Percentiles rank a stretch among this genome's conserved stretches.
Conservation (phyloP, 2,888 invertebrate genomes). For the Eilema caniola region DNA sequence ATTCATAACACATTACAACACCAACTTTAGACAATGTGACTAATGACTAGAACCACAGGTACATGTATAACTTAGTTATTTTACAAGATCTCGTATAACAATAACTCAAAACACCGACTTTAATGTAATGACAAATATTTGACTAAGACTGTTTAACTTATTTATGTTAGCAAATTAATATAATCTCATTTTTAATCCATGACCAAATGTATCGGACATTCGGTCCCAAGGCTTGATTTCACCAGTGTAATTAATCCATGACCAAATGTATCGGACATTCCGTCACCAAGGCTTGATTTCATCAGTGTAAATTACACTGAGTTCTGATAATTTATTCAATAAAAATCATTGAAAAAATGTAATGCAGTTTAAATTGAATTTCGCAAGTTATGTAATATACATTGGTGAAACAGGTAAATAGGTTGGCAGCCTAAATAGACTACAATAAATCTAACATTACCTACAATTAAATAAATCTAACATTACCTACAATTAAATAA, state of each 20-base stretch:
- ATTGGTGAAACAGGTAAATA: background rate
- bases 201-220: background rate
- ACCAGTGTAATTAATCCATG: background rate
- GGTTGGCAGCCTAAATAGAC: too few relatives aligned
- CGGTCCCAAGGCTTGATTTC: background rate
- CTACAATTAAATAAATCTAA: too few relatives aligned
- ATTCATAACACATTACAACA: constrained; percentile 25
- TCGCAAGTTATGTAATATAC: background rate
- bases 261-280: too few relatives aligned
- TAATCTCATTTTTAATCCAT: background rate
- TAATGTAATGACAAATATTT: constrained; percentile 19
- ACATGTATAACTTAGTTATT: background rate
- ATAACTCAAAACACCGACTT: constrained; percentile 11
- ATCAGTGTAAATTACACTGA: too few relatives aligned
- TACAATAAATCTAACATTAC: background rate
- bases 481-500: too few relatives aligned
- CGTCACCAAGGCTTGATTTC: too few relatives aligned
- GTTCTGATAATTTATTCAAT: too few relatives aligned
- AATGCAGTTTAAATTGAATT: too few relatives aligned
- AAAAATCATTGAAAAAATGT: too few relatives aligned
- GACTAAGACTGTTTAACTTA: constrained; percentile 40
- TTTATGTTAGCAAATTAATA: constrained; percentile 13
- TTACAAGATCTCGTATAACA: constrained; percentile 39
- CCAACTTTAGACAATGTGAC: constrained; percentile 22
- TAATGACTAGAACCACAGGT: constrained; percentile 15